Evolutionary conservation across 2,888 invertebrate species (phyloP).

Genomic region (Chrysolina oricalcia): DNA sequence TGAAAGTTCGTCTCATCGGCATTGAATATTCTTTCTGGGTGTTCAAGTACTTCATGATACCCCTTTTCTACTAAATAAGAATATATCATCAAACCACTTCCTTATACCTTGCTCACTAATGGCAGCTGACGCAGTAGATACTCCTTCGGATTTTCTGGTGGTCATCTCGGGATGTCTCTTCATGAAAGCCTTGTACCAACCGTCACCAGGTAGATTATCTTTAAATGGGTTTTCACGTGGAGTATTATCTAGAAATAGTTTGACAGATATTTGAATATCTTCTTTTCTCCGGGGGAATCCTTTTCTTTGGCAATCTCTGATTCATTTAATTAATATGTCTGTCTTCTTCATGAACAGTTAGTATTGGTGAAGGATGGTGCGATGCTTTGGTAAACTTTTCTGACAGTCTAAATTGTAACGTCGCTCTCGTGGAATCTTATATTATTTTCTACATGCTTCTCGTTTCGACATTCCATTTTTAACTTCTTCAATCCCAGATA

Average conservation of each 20-base stretch:
- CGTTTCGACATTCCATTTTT: slow-evolving; percentile 9
- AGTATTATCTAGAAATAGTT: slow-evolving; percentile 40
- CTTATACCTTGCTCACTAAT: slow-evolving; percentile 57
- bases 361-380: slow-evolving; percentile 35
- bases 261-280: slow-evolving; percentile 42
- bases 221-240: slow-evolving; percentile 46
- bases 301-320: slow-evolving; percentile 28
- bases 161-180: slow-evolving; percentile 47
- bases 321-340: slow-evolving; percentile 3
- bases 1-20: slow-evolving; percentile 43
- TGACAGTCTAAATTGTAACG: slow-evolving; percentile 41
- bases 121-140: slow-evolving; percentile 55
- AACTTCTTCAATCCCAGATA: background rate
- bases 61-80: slow-evolving; percentile 32
- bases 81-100: slow-evolving; percentile 32
- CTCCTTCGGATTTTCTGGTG: slow-evolving; percentile 53
- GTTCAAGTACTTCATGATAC: slow-evolving; percentile 37
- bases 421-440: background rate
- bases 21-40: slow-evolving; percentile 55
- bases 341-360: slow-evolving; percentile 19
- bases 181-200: slow-evolving; percentile 50
- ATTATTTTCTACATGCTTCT: slow-evolving; percentile 30
- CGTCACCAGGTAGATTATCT: slow-evolving; percentile 35
- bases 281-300: slow-evolving; percentile 42
- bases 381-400: slow-evolving; percentile 39